phyloP scores from a whole-genome alignment of 2,888 invertebrate species.

The Nesidiocoris tenuis region DNA sequence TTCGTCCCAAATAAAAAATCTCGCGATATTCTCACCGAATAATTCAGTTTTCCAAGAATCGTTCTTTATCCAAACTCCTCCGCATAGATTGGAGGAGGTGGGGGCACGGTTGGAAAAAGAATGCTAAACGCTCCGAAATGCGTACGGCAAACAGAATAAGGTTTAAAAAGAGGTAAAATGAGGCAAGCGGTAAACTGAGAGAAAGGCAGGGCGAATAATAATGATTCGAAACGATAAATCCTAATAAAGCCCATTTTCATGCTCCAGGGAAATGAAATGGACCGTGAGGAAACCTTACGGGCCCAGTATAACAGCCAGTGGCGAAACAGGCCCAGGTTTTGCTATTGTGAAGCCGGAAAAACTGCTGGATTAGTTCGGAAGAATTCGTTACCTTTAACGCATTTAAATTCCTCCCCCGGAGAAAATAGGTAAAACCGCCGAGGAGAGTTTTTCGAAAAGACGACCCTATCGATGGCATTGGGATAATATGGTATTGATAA shows the following conservation, averaged over 20 bases:
- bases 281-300: slow-evolving; percentile 6
- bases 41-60: too few relatives aligned
- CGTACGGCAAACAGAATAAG: too few relatives aligned
- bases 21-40: too few relatives aligned
- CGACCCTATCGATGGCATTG: neutral
- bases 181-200: neutral
- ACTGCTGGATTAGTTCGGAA: neutral
- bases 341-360: neutral
- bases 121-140: too few relatives aligned
- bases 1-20: too few relatives aligned
- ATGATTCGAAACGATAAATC: slow-evolving; percentile 26
- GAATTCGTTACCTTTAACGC: neutral
- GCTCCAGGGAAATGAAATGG: slow-evolving; percentile 32
- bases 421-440: neutral
- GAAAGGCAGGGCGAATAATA: slow-evolving; percentile 9
- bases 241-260: slow-evolving; percentile 30
- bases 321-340: neutral
- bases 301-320: neutral
- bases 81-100: too few relatives aligned
- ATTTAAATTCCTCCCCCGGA: neutral
- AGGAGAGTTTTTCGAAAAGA: neutral
- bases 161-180: too few relatives aligned
- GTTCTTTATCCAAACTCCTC: too few relatives aligned
- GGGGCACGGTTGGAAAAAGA: too few relatives aligned
- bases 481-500: neutral